These are phyloP conservation scores for Suricata suricatta DNA, from an alignment of 2,113 vertebrate species.

Conservation along the genomic window DNA sequence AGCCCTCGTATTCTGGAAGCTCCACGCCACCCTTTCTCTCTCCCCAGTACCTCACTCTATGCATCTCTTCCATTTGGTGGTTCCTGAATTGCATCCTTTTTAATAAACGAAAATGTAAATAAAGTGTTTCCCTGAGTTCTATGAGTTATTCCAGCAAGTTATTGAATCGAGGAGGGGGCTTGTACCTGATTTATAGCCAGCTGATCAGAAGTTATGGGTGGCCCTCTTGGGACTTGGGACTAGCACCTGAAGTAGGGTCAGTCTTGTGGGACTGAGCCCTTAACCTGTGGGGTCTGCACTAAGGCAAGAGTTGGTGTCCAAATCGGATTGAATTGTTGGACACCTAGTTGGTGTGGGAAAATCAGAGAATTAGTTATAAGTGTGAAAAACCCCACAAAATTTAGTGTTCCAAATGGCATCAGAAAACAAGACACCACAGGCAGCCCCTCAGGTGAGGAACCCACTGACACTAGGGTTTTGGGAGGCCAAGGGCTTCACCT, in stretches of 20 bases:
- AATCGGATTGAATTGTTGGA: not conserved
- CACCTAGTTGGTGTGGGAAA: not conserved
- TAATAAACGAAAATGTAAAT: not conserved
- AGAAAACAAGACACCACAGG: not conserved
- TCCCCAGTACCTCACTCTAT: not conserved
- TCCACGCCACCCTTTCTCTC: not conserved
- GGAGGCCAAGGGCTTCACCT: too few species aligned
- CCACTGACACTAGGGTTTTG: not conserved
- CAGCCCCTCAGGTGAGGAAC: not conserved
- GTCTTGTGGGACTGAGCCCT: not conserved
- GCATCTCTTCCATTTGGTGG: not conserved
- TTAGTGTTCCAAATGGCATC: not conserved
- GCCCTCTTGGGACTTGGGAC: not conserved
- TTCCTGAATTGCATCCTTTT: not conserved
- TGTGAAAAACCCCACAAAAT: not conserved
- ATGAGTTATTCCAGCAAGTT: not conserved
- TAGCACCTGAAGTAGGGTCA: not conserved
- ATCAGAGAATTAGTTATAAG: not conserved
- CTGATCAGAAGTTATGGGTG: not conserved
- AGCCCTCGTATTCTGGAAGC: not conserved
- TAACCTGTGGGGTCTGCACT: not conserved
- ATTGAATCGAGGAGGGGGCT: not conserved
- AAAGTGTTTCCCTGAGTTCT: not conserved
- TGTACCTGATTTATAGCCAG: not conserved
- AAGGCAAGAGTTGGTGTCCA: not conserved